A percentile compares a stretch with the other conserved stretches of the same genome.
These are phyloP conservation scores for Brachyhypopomus occidentalis DNA, from an alignment of 2,113 vertebrate genomes.

Conservation along the genomic window DNA sequence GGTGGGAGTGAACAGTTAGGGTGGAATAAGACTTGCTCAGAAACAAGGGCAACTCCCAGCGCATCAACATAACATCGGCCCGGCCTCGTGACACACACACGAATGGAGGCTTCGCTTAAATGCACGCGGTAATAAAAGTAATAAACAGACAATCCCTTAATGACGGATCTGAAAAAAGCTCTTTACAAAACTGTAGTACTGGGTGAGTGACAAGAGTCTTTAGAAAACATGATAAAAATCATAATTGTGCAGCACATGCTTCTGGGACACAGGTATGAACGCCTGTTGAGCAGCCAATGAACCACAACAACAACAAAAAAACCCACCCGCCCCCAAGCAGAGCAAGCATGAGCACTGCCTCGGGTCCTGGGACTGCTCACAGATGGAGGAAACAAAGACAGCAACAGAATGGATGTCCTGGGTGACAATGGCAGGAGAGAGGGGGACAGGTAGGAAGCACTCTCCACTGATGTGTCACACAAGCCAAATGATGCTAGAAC, in stretches of 20 bases:
- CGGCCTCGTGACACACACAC: conserved; percentile 29
- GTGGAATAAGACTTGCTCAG: conserved; percentile 35
- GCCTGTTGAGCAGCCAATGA: conserved; percentile 78
- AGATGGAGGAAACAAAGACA: conserved; percentile 39
- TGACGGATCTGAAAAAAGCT: conserved; percentile 29
- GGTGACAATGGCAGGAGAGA: conserved; percentile 39
- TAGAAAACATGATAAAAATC: conserved; percentile 64
- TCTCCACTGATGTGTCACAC: conserved; percentile 70
- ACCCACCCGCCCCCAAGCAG: conserved; percentile 68
- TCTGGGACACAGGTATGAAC: conserved; percentile 57
- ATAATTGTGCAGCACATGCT: conserved; percentile 54
- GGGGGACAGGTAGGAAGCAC: conserved; percentile 42
- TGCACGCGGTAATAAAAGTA: conserved; percentile 24
- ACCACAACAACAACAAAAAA: conserved; percentile 64
- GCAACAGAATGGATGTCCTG: conserved; percentile 49
- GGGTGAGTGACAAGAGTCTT: conserved; percentile 28
- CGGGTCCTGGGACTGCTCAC: conserved; percentile 52
- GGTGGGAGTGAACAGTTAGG: conserved; percentile 21
- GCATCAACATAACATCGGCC: conserved; percentile 24
- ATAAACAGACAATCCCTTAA: conserved; percentile 13
- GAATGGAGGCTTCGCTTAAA: conserved; percentile 42
- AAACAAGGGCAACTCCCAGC: conserved; percentile 28
- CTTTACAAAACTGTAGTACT: conserved; percentile 15
- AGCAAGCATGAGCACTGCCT: conserved; percentile 65
- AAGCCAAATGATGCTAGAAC: conserved; percentile 79